Evolutionary conservation across 2,113 vertebrate species (phyloP).

Genomic region (Nyctereutes procyonoides): DNA sequence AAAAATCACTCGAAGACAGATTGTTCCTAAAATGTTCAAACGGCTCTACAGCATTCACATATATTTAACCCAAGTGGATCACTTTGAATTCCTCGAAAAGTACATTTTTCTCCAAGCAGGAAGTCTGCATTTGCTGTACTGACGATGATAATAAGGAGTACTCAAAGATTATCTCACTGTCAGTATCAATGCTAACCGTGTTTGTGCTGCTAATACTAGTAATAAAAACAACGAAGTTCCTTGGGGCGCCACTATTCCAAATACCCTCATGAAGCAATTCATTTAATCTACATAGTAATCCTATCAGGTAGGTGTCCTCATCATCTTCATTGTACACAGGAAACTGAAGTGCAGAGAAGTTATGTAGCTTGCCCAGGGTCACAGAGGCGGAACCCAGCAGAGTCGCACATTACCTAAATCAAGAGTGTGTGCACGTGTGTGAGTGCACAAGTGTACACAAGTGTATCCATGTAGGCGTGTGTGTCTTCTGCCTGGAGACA

Average conservation of each 20-base stretch:
- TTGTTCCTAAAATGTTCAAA: neutral
- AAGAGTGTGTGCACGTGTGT: neutral
- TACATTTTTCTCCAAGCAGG: neutral
- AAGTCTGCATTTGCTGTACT: neutral
- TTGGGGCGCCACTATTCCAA: neutral
- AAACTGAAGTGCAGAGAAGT: neutral
- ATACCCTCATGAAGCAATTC: neutral
- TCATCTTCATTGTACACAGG: neutral
- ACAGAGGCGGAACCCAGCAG: neutral
- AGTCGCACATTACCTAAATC: neutral
- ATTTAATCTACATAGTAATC: neutral
- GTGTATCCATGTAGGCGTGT: accelerated
- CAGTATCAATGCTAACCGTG: neutral
- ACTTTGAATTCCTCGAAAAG: neutral
- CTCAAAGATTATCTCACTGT: neutral
- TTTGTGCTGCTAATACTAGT: neutral
- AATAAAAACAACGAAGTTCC: neutral
- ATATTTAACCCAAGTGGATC: neutral
- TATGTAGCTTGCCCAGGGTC: neutral
- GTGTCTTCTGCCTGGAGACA: neutral
- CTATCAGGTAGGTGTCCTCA: neutral
- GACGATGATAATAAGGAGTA: neutral
- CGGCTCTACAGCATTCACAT: neutral
- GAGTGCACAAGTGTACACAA: neutral
- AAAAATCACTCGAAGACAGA: neutral